These are phyloP conservation scores for Ibidorhyncha struthersii DNA, from an alignment of 2,113 vertebrate species.

Conservation along the genomic window DNA sequence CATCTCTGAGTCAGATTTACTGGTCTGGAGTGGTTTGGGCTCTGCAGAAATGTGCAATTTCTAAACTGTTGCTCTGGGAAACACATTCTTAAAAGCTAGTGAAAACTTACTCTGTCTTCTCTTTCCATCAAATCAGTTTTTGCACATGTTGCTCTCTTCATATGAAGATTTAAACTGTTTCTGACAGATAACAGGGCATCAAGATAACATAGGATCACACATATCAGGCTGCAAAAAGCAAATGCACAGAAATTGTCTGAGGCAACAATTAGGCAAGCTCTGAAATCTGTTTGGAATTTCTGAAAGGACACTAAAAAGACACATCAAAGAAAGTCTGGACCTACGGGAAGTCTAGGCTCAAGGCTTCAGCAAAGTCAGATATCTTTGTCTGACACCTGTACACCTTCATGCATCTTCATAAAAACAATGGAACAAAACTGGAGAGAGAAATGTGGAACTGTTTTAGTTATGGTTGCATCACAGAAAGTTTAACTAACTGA, in stretches of 20 bases:
- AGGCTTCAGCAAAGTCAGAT: not conserved
- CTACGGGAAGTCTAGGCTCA: not conserved
- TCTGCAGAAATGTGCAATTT: not conserved
- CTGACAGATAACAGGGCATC: not conserved
- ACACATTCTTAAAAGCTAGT: not conserved
- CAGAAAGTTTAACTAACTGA: not conserved
- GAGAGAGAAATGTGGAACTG: not conserved
- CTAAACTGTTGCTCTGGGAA: not conserved
- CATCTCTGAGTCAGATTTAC: not conserved
- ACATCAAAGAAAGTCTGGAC: not conserved
- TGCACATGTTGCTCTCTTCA: not conserved
- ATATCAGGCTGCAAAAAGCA: constrained; percentile 8
- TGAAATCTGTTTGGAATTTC: not conserved
- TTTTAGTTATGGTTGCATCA: not conserved
- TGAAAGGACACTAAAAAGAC: not conserved
- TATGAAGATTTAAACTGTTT: not conserved
- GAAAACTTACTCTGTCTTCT: not conserved
- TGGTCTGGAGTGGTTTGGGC: not conserved
- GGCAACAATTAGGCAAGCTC: not conserved
- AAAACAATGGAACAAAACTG: not conserved
- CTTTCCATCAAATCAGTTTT: not conserved
- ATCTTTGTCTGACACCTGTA: not conserved
- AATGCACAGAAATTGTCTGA: not conserved
- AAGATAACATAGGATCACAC: not conserved
- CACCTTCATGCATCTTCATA: not conserved